These are phyloP conservation scores for Gryllus bimaculatus DNA, from an alignment of 1,140 invertebrate species.

Conservation along the genomic window DNA sequence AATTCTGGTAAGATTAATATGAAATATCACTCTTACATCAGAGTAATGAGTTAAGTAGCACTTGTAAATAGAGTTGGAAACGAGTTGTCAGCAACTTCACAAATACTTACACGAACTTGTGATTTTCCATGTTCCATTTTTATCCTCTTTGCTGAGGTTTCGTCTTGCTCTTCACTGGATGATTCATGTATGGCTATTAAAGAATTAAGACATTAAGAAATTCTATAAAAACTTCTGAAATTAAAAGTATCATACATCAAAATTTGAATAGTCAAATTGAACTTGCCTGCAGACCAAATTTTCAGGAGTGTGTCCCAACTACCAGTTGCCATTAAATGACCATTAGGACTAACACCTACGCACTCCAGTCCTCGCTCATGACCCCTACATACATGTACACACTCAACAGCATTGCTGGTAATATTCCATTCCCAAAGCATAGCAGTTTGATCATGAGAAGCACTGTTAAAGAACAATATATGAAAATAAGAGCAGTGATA, in stretches of 20 bases:
- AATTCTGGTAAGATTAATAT: too few species aligned
- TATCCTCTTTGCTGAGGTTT: conserved; percentile 39
- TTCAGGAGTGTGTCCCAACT: conserved; percentile 82
- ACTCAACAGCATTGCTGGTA: conserved; percentile 63
- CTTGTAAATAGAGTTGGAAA: too few species aligned
- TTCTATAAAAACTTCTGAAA: too few species aligned
- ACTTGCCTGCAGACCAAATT: conserved; percentile 61
- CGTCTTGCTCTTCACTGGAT: conserved; percentile 32
- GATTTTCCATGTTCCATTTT: conserved; percentile 34
- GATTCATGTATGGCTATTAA: conserved; percentile 29
- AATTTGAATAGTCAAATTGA: neutral
- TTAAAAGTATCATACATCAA: neutral
- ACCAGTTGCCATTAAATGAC: conserved; percentile 70
- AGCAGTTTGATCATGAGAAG: conserved; percentile 85
- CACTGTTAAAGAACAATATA: conserved; percentile 42
- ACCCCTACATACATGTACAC: conserved; percentile 69
- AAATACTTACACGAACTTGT: conserved; percentile 26
- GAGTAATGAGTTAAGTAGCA: too few species aligned
- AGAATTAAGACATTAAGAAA: neutral
- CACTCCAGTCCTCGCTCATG: conserved; percentile 85
- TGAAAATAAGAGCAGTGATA: neutral
- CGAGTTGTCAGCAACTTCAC: too few species aligned
- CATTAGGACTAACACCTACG: conserved; percentile 58
- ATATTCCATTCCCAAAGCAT: conserved; percentile 86
- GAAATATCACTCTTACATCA: too few species aligned